Evolutionary conservation across 2,888 invertebrate species (phyloP), one percentile per base, ranked within the genome.

Genomic region (Oasisia sp.): DNA sequence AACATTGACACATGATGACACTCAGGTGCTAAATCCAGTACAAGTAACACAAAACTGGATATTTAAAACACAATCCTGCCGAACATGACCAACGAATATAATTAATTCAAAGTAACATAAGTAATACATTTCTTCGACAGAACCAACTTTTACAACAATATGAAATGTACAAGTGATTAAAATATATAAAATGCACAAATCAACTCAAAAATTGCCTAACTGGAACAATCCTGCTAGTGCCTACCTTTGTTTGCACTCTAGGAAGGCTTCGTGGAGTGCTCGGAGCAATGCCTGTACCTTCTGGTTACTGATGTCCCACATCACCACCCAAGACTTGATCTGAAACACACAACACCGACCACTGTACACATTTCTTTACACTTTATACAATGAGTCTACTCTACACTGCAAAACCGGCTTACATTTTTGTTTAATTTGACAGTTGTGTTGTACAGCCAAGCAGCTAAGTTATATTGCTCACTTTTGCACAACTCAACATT

Each of bases 261-360:
- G 97, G n/a, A 98, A 96, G 50, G 98, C 98, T 96, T 98, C 98
- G 96, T 99, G 99, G 92, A 99, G 97, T 32, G 98, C 97, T 94
- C 99, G 97, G 95, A 99, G 98, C 2, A 99, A 97, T 95, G 98
- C 98, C 96, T 99, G 99, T 97, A 98, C 93, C 93, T 96, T 96
- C 89, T 95, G 95, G 44, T 95, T 94, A 50, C 95, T 95, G 90
- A 96, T 94, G 58, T 95, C 95, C 96, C 96, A 96, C 91, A 95
- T 94, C 7, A 93, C 93, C 89, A 96, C 94, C 96, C 96, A 96
- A 19, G 94, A 93, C 94, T 96, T 96, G 56, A 97, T 94, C 96
- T 96, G 93, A 44, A 94, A 93, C 56, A 91, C 44, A 92, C 91
- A 50, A 50, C 50, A 50, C 38, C 4, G 38, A 38, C 50, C 50